phyloP scores from a whole-genome alignment of 2,888 invertebrate species.

The Zelleria hepariella region DNA sequence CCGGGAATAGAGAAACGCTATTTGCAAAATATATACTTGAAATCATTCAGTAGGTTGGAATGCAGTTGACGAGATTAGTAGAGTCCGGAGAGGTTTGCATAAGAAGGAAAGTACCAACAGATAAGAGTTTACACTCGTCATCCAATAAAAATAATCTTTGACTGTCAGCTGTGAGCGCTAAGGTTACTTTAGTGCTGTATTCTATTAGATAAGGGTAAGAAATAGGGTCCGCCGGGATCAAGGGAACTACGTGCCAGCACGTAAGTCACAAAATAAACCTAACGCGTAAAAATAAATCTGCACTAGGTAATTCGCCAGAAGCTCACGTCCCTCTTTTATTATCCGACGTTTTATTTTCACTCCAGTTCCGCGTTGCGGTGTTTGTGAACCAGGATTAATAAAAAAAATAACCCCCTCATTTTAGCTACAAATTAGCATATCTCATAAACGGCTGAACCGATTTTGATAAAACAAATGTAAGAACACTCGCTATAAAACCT shows the following conservation, averaged over 20 bases:
- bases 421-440: too few relatives aligned
- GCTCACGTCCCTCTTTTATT: conserved; percentile 38
- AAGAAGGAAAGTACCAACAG: too few relatives aligned
- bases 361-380: not conserved
- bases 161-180: not conserved
- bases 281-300: conserved; percentile 29
- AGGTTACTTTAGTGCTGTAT: not conserved
- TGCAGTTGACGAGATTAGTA: too few relatives aligned
- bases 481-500: too few relatives aligned
- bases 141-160: too few relatives aligned
- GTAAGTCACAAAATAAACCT: conserved; percentile 18
- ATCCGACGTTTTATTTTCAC: conserved; percentile 30
- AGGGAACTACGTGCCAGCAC: conserved; percentile 14
- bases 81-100: too few relatives aligned
- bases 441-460: too few relatives aligned
- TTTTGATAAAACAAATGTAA: too few relatives aligned
- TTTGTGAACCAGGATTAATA: not conserved
- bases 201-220: not conserved
- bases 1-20: not conserved
- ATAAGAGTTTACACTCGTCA: too few relatives aligned
- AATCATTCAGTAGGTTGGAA: not conserved
- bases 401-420: too few relatives aligned
- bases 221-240: not conserved
- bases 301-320: conserved; percentile 25
- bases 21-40: not conserved